phyloP scores from a whole-genome alignment of 2,888 invertebrate genomes.

The Nudaria mundana region DNA sequence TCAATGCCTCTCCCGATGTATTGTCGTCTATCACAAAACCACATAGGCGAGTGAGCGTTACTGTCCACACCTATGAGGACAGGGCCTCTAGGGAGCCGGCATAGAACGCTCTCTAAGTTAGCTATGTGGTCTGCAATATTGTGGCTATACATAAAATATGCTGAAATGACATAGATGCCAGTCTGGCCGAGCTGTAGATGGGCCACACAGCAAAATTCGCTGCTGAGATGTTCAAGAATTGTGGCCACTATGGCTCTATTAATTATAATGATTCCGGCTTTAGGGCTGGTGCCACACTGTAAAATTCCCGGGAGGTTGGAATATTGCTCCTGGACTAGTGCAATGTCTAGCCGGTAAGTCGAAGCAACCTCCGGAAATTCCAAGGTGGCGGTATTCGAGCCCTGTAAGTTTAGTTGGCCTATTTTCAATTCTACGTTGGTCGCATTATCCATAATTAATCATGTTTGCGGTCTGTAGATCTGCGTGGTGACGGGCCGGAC shows the following conservation, averaged over 20 bases:
- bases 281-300: background rate
- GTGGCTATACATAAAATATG: background rate
- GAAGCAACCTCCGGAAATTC: slow-evolving; percentile 19
- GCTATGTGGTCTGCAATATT: background rate
- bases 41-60: slow-evolving; percentile 1
- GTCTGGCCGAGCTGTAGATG: background rate
- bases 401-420: slow-evolving; percentile 28
- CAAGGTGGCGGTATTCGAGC: slow-evolving; percentile 24
- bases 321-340: slow-evolving; percentile 32
- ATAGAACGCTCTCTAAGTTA: background rate
- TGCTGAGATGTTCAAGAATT: background rate
- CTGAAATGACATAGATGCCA: background rate
- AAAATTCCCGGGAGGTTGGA: background rate
- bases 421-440: background rate
- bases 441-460: slow-evolving; percentile 15
- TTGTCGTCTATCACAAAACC: background rate
- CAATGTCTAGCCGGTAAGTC: slow-evolving; percentile 17
- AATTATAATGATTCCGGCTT: background rate
- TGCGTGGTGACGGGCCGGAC: slow-evolving; percentile 19
- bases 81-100: background rate
- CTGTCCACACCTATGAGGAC: background rate
- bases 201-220: background rate
- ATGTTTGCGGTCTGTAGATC: slow-evolving; percentile 8
- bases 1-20: background rate
- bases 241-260: background rate